phyloP scores from a whole-genome alignment of 2,888 invertebrate species.

The Baronia brevicornis region DNA sequence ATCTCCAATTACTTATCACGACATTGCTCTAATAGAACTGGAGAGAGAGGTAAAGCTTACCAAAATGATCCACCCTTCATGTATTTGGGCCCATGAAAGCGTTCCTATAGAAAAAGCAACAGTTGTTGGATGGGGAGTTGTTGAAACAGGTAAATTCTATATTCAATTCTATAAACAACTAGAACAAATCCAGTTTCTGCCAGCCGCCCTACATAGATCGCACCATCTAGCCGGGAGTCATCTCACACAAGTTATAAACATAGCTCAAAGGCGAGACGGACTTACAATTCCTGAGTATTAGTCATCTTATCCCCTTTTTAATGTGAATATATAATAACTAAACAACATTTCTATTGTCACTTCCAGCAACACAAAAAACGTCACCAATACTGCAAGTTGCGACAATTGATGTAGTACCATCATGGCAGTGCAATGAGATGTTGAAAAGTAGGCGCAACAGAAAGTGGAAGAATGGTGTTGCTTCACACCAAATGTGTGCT shows the following conservation, averaged over 20 bases:
- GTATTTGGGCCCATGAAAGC: conserved; percentile 13
- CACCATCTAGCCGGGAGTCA: too few species aligned
- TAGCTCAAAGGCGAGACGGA: too few species aligned
- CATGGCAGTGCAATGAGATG: conserved; percentile 2
- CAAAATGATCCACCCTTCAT: conserved; percentile 16
- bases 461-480: conserved; percentile 22
- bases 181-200: too few species aligned
- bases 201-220: too few species aligned
- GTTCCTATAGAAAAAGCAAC: conserved; percentile 11
- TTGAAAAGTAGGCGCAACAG: conserved; percentile 4
- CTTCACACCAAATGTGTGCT: conserved; percentile 19
- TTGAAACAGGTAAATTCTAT: conserved; percentile 29
- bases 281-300: too few species aligned
- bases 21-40: conserved; percentile 20
- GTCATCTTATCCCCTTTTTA: too few species aligned
- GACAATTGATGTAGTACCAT: conserved; percentile 2
- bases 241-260: too few species aligned
- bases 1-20: conserved; percentile 23
- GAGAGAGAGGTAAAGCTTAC: conserved; percentile 11
- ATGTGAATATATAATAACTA: too few species aligned
- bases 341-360: not conserved
- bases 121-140: conserved; percentile 35
- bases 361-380: conserved; percentile 21
- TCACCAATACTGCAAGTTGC: conserved; percentile 10
- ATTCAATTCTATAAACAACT: too few species aligned